phyloP scores from a whole-genome alignment of 2,797 vertebrate genomes.

The Eulemur rubriventer region DNA sequence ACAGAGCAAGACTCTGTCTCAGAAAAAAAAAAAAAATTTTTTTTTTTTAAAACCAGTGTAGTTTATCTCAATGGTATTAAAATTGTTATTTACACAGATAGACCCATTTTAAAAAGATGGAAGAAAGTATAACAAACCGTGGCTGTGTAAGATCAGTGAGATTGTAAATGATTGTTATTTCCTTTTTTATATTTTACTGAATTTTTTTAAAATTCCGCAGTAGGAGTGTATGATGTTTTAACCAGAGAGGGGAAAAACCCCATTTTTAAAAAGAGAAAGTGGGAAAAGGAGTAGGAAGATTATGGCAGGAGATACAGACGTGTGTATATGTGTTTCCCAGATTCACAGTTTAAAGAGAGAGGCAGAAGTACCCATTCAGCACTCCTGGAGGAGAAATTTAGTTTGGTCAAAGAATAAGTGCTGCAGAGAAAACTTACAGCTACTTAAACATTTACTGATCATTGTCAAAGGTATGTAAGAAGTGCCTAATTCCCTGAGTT shows the following conservation, averaged over 20 bases:
- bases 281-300: background rate
- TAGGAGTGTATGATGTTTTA: background rate
- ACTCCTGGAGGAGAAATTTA: background rate
- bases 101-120: background rate
- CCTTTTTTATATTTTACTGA: slow-evolving; percentile 21
- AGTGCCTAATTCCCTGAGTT: background rate
- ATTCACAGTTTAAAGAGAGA: background rate
- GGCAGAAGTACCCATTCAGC: background rate
- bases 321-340: background rate
- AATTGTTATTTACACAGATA: background rate
- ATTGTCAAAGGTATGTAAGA: slow-evolving; percentile 20
- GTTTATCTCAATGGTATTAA: background rate
- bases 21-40: background rate
- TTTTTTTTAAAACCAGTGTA: background rate
- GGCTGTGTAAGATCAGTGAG: background rate
- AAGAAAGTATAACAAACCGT: background rate
- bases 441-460: slow-evolving; percentile 7
- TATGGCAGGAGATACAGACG: background rate
- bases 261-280: background rate
- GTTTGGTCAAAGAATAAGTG: slow-evolving; percentile 1
- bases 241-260: background rate
- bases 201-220: background rate
- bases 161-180: slow-evolving; percentile 8
- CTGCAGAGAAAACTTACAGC: slow-evolving; percentile 47
- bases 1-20: background rate